Evolutionary conservation across 2,113 vertebrate genomes (phyloP), one percentile per base, ranked within the genome.

Genomic region (Dasyornis broadbenti): DNA sequence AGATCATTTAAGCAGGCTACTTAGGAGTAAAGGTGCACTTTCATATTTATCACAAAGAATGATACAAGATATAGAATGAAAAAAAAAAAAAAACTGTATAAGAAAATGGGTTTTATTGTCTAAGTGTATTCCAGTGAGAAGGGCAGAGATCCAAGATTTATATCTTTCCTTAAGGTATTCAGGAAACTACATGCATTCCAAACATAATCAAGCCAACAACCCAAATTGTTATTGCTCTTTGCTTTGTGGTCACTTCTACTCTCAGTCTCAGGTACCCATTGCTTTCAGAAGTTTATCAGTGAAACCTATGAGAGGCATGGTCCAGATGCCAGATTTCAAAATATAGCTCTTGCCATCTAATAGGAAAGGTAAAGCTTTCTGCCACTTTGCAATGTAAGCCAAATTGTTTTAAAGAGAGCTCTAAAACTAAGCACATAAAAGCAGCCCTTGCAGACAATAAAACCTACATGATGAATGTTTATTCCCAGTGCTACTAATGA

Each of bases 391-490:
- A 91, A 60, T 72, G 53, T 57, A 85, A 94, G 84, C 27, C 66
- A 94, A 95, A 82, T 89, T 92, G 53, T 90, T 92, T 95, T 80
- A 89, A 94, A 91, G 78, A 49, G 40, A 82, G 42, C 66, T 94
- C 70, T 94, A 72, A 94, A 91, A 71, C 73, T 57, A 89, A 54
- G 59, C 40, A 57, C 65, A 94, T 95, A 94, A 92, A 95, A 92
- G 33, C 70, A 95, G 57, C 53, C 49, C n/a, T 89, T 92, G 77
- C 53, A 95, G 86, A 87, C 86, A 92, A 85, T 92, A 95, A 92
- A 94, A 65, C 16, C 78, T 35, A 49, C 50, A 72, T 85, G 86
- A 94, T 94, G 57, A 81, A 89, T 79, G 73, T 72, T 96, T 95
- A 91, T 79, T 94, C 54, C 73, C 63, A 50, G 57, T 73, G 50